Evolutionary conservation across 1,140 invertebrate genomes (phyloP).

Genomic region (Luehdorfia chinensis): DNA sequence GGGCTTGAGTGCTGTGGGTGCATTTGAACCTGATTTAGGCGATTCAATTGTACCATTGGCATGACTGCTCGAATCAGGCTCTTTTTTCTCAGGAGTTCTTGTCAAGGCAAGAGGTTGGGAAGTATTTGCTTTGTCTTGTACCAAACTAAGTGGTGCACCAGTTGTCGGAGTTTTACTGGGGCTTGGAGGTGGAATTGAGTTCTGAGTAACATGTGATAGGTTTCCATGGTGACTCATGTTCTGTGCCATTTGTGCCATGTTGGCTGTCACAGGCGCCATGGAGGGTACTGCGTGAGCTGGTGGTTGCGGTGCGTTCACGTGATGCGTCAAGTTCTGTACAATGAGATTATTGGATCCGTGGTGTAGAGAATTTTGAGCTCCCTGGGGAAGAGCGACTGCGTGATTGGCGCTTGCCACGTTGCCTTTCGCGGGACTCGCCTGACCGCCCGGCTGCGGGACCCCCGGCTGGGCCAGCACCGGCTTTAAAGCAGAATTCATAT

Average conservation of each 20-base stretch:
- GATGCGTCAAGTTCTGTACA: slow-evolving; percentile 60
- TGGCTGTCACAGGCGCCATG: slow-evolving; percentile 64
- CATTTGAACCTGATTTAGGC: slow-evolving; percentile 50
- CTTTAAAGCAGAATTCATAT: slow-evolving; percentile 79
- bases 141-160: slow-evolving; percentile 60
- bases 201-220: slow-evolving; percentile 58
- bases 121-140: slow-evolving; percentile 53
- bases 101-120: slow-evolving; percentile 62
- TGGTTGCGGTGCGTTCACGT: slow-evolving; percentile 41
- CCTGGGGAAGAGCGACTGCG: slow-evolving; percentile 55
- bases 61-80: slow-evolving; percentile 53
- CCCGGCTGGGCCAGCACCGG: slow-evolving; percentile 72
- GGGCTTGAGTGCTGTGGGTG: slow-evolving; percentile 48
- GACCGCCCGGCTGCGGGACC: slow-evolving; percentile 64
- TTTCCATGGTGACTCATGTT: slow-evolving; percentile 74
- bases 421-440: slow-evolving; percentile 62
- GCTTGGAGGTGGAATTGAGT: slow-evolving; percentile 37
- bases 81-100: slow-evolving; percentile 66
- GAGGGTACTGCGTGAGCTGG: slow-evolving; percentile 54
- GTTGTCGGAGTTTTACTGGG: slow-evolving; percentile 53
- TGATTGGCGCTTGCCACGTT: slow-evolving; percentile 60
- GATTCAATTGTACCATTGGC: slow-evolving; percentile 67
- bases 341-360: slow-evolving; percentile 53
- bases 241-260: slow-evolving; percentile 71
- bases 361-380: slow-evolving; percentile 58